Evolutionary conservation across 2,888 invertebrate species (phyloP).

Genomic region (Chrysomela aeneicollis): DNA sequence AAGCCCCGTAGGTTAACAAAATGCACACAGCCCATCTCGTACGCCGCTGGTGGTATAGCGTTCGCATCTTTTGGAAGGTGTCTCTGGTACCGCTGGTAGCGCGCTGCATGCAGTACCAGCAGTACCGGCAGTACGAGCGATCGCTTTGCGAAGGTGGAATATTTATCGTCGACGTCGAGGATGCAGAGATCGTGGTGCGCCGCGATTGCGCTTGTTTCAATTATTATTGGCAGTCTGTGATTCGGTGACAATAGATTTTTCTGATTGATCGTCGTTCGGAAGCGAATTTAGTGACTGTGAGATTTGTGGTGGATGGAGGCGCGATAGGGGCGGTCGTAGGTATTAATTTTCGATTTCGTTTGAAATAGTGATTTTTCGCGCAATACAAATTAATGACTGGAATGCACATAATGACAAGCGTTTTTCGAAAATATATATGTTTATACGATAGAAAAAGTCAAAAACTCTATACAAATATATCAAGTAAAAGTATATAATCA

Average conservation of each 20-base stretch:
- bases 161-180: constrained; percentile 30
- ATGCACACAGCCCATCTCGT: too few relatives aligned
- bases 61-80: constrained; percentile 19
- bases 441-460: too few relatives aligned
- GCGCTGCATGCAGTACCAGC: background rate
- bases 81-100: background rate
- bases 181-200: constrained; percentile 29
- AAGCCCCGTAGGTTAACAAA: too few relatives aligned
- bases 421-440: too few relatives aligned
- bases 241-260: constrained; percentile 7
- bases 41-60: constrained; percentile 13
- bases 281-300: background rate
- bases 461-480: too few relatives aligned
- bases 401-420: too few relatives aligned
- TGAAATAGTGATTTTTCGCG: too few relatives aligned
- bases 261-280: constrained; percentile 11
- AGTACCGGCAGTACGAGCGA: background rate
- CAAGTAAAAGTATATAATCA: too few relatives aligned
- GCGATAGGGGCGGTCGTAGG: too few relatives aligned
- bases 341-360: too few relatives aligned
- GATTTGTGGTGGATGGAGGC: background rate
- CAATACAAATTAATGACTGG: too few relatives aligned
- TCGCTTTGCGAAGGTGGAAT: constrained; percentile 32
- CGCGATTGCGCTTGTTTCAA: constrained; percentile 17
- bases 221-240: constrained; percentile 9